Evolutionary conservation across 1,140 invertebrate genomes (phyloP), one percentile per base, ranked within the genome.

Genomic region (Neodiprion lecontei): DNA sequence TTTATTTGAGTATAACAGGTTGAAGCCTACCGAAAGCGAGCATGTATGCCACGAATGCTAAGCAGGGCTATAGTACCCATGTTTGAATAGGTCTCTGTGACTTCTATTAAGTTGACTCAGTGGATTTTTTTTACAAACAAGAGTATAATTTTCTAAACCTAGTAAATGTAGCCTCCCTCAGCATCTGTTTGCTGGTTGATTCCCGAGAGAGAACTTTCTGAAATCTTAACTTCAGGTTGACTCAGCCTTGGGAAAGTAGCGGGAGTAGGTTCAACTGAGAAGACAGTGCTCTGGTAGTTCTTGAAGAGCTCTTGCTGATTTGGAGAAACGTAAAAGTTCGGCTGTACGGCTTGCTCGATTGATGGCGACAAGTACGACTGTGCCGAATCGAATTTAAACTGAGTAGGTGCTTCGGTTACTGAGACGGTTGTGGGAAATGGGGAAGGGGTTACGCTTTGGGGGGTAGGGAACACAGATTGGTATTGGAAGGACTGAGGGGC

Each of bases 111-210:
- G 11, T 12, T 7, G 53, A 77, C 49, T 77, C 48, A 23, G 23
- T 71, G 2, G 11, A 28, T 50, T 50, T 74, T 69, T 66, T 69
- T 74, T 65, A 67, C 9, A 11, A 14, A 12, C 61, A 70, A 74
- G 48, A 14, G 53, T 61, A 12, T 8, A 61, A 14, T 61, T 61
- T 61, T 61, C 7, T 69, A 21, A 50, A 65, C 66, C 76, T 82
- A 85, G 76, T 88, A 88, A 14, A 86, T 67, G 71, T 88, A 88
- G 23, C 84, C 86, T 73, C 87, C 87, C 21, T 87, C 84, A 12
- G 74, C 72, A 23, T 74, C 84, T 9, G 40, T 48, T 9, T 9
- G 8, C 47, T 48, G 7, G 76, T 80, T 69, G 40, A 23, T 23
- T 11, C 40, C 67, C 14, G 17, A 47, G 67, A 21, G 21, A 12